Evolutionary conservation across 1,140 invertebrate genomes (phyloP).

Genomic region (Nebria ingens): DNA sequence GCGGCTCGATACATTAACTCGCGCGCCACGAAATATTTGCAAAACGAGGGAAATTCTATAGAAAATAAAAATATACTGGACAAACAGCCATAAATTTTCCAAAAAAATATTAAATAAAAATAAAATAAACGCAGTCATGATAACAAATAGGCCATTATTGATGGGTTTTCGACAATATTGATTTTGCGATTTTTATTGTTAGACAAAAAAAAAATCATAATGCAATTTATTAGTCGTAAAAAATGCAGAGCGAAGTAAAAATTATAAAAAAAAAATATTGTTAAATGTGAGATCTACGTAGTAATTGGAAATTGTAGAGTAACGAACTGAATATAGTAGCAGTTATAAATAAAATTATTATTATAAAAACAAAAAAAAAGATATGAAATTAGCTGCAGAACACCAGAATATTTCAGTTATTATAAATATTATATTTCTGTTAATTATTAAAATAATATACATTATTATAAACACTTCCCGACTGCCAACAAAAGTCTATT

Average conservation of each 20-base stretch:
- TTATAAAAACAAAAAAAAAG: not conserved
- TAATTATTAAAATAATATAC: not conserved
- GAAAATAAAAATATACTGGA: conserved; percentile 21
- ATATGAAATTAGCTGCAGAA: conserved; percentile 7
- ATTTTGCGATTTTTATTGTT: conserved; percentile 8
- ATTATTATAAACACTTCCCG: not conserved
- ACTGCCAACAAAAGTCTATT: not conserved
- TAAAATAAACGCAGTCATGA: not conserved
- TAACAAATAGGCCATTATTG: not conserved
- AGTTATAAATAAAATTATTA: conserved; percentile 10
- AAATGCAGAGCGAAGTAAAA: conserved; percentile 19
- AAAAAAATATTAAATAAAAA: too few species aligned
- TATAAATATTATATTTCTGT: not conserved
- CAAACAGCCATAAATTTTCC: conserved; percentile 26
- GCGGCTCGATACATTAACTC: too few species aligned
- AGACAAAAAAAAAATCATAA: conserved; percentile 12
- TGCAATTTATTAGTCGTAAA: conserved; percentile 13
- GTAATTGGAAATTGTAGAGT: conserved; percentile 26
- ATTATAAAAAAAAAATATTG: conserved; percentile 21
- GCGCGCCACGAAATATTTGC: too few species aligned
- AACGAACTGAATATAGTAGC: conserved; percentile 19
- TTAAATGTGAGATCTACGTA: conserved; percentile 29
- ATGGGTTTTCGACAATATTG: conserved; percentile 5
- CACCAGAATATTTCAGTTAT: not conserved
- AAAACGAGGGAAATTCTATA: too few species aligned